A percentile compares a stretch with the other conserved stretches of the same genome.
Conservation (phyloP, 1,140 invertebrate genomes). For the Tetranychus urticae region DNA sequence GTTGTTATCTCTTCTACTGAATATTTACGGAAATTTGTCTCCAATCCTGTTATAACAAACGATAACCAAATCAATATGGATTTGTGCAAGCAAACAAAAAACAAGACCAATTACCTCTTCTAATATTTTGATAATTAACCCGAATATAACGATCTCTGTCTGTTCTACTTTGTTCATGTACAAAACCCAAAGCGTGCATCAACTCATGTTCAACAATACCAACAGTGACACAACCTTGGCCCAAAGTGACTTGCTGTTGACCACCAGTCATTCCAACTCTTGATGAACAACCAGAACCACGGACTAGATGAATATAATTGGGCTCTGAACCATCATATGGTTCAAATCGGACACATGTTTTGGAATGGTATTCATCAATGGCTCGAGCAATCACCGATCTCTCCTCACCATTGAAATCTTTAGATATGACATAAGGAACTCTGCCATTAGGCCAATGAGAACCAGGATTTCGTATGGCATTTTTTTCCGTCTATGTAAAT, state of each 20-base stretch:
- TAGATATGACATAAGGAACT: conserved; percentile 7
- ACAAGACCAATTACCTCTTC: conserved; percentile 10
- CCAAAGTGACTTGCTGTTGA: conserved; percentile 1
- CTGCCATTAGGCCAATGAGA: conserved; percentile 5
- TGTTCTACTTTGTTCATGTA: conserved; percentile 35
- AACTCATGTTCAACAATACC: conserved; percentile 36
- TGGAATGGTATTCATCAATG: conserved; percentile 2
- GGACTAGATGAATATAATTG: conserved; percentile 2
- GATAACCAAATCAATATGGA: not conserved
- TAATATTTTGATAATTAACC: conserved; percentile 36
- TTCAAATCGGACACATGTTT: conserved; percentile 7
- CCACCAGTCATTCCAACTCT: conserved; percentile 5
- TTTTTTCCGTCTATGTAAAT: conserved; percentile 7
- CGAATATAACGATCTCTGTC: conserved; percentile 36
- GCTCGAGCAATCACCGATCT: conserved; percentile 6
- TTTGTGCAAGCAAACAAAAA: not conserved
- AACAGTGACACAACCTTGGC: not conserved
- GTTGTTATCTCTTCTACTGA: conserved; percentile 2
- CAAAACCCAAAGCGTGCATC: conserved; percentile 48
- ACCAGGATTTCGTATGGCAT: conserved; percentile 15
- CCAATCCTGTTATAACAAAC: not conserved
- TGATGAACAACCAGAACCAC: conserved; percentile 8
- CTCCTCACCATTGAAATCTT: conserved; percentile 3
- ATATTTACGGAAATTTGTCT: conserved; percentile 13
- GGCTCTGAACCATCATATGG: not conserved